Conservation (phyloP, 2,888 invertebrate genomes). For the Aleiodes alternator region DNA sequence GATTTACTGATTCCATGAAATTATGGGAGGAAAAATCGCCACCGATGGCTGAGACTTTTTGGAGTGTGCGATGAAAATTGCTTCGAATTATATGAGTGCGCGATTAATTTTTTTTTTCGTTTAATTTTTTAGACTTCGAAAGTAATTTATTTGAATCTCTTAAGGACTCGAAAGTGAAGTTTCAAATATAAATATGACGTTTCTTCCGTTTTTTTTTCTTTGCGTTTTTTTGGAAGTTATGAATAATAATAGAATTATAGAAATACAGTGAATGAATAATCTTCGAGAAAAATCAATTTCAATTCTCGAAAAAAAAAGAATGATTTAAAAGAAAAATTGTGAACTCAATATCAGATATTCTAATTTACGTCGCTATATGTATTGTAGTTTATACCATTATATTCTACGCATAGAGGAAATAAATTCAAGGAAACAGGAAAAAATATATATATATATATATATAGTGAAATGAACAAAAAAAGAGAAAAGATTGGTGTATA, state of each 20-base stretch:
- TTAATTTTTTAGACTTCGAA: not conserved
- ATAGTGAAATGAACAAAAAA: not conserved
- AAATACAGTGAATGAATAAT: conserved; percentile 5
- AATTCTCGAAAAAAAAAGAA: not conserved
- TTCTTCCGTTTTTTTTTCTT: not conserved
- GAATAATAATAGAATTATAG: not conserved
- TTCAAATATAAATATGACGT: not conserved
- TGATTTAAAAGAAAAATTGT: not conserved
- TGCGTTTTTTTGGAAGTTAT: not conserved
- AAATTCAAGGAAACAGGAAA: not conserved
- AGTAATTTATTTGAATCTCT: no score
- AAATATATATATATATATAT: not conserved
- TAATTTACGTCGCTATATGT: conserved; percentile 15
- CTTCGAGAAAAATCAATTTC: not conserved
- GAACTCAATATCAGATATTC: conserved; percentile 1
- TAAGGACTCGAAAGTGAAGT: no score
- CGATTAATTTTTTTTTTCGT: not conserved
- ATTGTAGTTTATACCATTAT: conserved; percentile 43
- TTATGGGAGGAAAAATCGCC: not conserved
- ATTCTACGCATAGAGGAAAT: conserved; percentile 31
- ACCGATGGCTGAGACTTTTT: not conserved
- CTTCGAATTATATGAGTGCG: not conserved
- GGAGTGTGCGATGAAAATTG: not conserved
- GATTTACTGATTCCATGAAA: not conserved
- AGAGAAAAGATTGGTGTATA: not conserved